phyloP scores from a whole-genome alignment of 2,888 invertebrate species.

The Mylabris sibirica region DNA sequence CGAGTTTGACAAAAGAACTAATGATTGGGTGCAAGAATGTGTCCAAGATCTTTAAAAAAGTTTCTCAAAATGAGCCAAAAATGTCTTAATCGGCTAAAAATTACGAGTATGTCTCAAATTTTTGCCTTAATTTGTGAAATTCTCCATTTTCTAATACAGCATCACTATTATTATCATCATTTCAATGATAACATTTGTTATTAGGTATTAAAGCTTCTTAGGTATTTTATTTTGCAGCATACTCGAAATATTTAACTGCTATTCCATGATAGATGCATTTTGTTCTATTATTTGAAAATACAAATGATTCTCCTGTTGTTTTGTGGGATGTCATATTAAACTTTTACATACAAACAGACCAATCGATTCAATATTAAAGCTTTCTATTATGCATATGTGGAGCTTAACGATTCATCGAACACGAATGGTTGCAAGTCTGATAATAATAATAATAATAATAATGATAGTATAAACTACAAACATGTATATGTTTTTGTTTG shows the following conservation, averaged over 20 bases:
- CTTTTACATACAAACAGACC: neutral
- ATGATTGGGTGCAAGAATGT: too few relatives aligned
- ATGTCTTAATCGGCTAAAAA: too few relatives aligned
- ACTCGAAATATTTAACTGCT: neutral
- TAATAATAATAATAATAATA: neutral
- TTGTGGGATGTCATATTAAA: neutral
- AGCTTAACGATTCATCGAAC: constrained; percentile 10
- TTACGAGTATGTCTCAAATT: too few relatives aligned
- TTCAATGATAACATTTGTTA: too few relatives aligned
- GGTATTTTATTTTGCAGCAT: neutral
- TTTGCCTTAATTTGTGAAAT: too few relatives aligned
- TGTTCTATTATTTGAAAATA: neutral
- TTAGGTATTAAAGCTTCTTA: too few relatives aligned
- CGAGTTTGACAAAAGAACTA: too few relatives aligned
- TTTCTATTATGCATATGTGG: constrained; percentile 1
- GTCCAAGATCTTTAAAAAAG: too few relatives aligned
- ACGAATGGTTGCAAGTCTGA: neutral
- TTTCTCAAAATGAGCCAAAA: too few relatives aligned
- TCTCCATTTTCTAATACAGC: too few relatives aligned
- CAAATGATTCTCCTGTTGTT: neutral
- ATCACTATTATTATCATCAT: too few relatives aligned
- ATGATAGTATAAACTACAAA: neutral
- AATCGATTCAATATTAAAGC: neutral
- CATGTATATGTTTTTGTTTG: neutral
- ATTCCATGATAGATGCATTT: neutral